Evolutionary conservation across 2,888 invertebrate genomes (phyloP).

Genomic region (Dryomyza anilis): DNA sequence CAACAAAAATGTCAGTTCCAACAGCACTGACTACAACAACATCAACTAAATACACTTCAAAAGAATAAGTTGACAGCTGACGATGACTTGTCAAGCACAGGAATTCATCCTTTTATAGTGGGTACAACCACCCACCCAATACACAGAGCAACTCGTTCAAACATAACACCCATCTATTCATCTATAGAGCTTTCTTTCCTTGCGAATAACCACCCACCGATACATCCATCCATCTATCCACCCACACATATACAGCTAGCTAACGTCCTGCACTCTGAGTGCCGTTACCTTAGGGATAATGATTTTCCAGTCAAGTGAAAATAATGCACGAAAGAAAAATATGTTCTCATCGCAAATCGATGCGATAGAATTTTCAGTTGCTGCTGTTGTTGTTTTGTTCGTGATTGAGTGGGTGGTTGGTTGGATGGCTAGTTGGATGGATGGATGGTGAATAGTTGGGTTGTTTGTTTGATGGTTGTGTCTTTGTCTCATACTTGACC

Average conservation of each 20-base stretch:
- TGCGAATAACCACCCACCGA: constrained; percentile 33
- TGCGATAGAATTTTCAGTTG: no score
- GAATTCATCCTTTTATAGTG: constrained; percentile 54
- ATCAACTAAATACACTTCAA: constrained; percentile 56
- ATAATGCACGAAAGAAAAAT: constrained; percentile 39
- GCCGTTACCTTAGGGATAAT: constrained; percentile 50
- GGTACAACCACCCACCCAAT: constrained; percentile 34
- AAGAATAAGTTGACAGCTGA: constrained; percentile 59
- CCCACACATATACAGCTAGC: constrained; percentile 8
- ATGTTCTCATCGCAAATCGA: not conserved
- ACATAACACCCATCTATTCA: no score
- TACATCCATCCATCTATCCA: constrained; percentile 7
- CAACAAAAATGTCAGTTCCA: constrained; percentile 36
- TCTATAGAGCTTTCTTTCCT: no score
- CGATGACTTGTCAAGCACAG: constrained; percentile 58
- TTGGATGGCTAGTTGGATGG: not conserved
- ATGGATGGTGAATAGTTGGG: not conserved
- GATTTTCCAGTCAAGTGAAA: constrained; percentile 56
- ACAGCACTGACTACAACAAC: constrained; percentile 34
- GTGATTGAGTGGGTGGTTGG: not conserved
- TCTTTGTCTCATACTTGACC: no score
- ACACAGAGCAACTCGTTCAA: no score
- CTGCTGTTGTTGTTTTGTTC: no score
- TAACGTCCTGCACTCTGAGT: not conserved
- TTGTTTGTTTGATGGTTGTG: not conserved